These are phyloP conservation scores for Aspidiotus destructor DNA, from an alignment of 2,888 invertebrate genomes.

Conservation along the genomic window DNA sequence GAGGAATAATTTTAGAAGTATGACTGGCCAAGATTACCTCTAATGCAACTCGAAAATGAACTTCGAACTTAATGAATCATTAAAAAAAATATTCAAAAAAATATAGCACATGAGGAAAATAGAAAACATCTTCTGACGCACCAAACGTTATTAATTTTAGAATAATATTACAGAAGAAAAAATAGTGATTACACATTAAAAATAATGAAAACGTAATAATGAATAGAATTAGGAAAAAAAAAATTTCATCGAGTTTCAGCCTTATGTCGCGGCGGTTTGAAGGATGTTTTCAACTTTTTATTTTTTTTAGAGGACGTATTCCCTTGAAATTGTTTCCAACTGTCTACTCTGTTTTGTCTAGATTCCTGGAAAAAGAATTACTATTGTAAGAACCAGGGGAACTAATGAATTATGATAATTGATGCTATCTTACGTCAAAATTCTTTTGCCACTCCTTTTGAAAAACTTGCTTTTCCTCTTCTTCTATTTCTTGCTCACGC, in stretches of 20 bases:
- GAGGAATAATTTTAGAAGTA: too few species aligned
- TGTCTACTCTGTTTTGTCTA: constrained; percentile 79
- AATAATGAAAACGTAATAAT: not conserved
- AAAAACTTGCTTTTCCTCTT: constrained; percentile 76
- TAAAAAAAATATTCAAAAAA: not conserved
- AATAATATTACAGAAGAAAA: too few species aligned
- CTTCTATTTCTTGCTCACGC: constrained; percentile 84
- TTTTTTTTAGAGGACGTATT: constrained; percentile 58
- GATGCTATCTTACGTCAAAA: constrained; percentile 63
- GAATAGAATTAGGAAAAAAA: not conserved
- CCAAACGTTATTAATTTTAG: too few species aligned
- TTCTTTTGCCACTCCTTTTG: constrained; percentile 98
- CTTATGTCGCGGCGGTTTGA: constrained; percentile 87
- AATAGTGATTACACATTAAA: not conserved
- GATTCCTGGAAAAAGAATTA: constrained; percentile 55
- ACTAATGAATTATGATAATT: constrained; percentile 5
- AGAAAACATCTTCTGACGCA: not conserved
- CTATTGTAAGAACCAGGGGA: constrained; percentile 5
- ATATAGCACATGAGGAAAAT: not conserved
- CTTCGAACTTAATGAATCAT: too few species aligned
- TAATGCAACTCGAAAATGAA: too few species aligned
- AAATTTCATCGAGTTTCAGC: constrained; percentile 64
- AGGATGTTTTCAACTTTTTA: constrained; percentile 62
- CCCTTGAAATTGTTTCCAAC: constrained; percentile 85
- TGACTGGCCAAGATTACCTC: too few species aligned